phyloP scores from a whole-genome alignment of 2,113 vertebrate genomes.

The Lamprologus speciosus region DNA sequence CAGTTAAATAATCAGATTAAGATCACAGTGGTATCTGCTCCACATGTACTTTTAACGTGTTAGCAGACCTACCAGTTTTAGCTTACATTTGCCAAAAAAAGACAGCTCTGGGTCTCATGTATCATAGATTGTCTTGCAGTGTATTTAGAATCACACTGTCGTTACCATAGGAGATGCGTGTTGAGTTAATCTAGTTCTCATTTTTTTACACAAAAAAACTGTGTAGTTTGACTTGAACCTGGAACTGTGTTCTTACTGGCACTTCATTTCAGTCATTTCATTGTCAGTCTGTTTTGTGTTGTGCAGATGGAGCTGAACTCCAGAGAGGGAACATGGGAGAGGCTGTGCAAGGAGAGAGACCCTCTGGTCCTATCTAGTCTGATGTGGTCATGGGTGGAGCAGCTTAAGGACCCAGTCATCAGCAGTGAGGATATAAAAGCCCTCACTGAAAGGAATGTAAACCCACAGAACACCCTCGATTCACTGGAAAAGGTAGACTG shows the following conservation, averaged over 20 bases:
- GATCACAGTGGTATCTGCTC: neutral
- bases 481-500: constrained; percentile 80
- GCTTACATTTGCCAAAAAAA: neutral
- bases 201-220: neutral
- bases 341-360: constrained; percentile 81
- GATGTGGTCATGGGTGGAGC: constrained; percentile 98
- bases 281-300: neutral
- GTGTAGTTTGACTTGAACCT: neutral
- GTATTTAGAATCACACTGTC: neutral
- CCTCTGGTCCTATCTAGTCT: constrained; percentile 83
- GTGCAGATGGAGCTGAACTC: constrained; percentile 87
- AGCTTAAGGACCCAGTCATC: constrained; percentile 88
- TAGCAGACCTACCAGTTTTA: neutral
- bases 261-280: neutral
- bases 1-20: neutral
- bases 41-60: neutral
- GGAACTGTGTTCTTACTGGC: neutral
- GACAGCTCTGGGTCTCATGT: neutral
- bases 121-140: neutral
- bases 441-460: constrained; percentile 63
- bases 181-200: neutral
- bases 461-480: constrained; percentile 72
- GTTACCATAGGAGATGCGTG: neutral
- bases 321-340: constrained; percentile 89
- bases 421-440: constrained; percentile 75